Evolutionary conservation across 2,113 vertebrate species (phyloP), one percentile per base, ranked within the genome.

Genomic region (Ctenodactylus gundi): DNA sequence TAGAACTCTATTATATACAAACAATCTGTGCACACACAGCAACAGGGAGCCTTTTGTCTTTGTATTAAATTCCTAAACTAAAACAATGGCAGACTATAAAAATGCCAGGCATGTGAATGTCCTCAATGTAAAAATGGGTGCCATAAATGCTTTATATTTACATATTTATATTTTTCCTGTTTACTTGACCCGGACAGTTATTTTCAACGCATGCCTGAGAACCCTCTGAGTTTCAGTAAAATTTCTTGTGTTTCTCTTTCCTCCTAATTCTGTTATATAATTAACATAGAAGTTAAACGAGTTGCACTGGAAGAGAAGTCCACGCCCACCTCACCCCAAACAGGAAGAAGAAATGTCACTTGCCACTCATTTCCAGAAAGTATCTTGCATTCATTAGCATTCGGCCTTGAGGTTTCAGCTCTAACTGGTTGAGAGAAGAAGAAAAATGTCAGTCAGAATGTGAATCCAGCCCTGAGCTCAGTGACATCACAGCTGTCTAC

Each of bases 301-400:
- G 25, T 64, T 49, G 10, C 44, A 67, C 10, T 14, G 11, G 6
- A 91, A 58, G 5, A 92, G 58, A 86, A 82, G 80, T 53, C 46
- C 11, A 53, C 1, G 29, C 76, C 94, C 90, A 86, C 89, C 57
- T 85, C 70, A 88, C 34, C 90, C 93, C 73, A 90, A 94, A 95
- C 4, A 92, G 46, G 81, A 97, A 96, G 87, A 58, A 96, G 95
- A 81, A 97, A 90, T 95, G 81, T 96, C 94, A 98, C 99, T 99
- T 98, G 98, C 99, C 99, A 80, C 98, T 99, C 97, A 99, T 99
- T 98, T 99, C 99, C 98, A 99, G 98, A 96, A 99, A 99, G 97
- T 99, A 99, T 97, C 98, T 99, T 86, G 99, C 99, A 86, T 99
- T 99, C 99, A 99, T 99, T 96, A 99, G 97, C 98, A 99, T 98